Base-by-base conservation (phyloP, 2,888 invertebrate species). In the Stenodema calcarata region DNA sequence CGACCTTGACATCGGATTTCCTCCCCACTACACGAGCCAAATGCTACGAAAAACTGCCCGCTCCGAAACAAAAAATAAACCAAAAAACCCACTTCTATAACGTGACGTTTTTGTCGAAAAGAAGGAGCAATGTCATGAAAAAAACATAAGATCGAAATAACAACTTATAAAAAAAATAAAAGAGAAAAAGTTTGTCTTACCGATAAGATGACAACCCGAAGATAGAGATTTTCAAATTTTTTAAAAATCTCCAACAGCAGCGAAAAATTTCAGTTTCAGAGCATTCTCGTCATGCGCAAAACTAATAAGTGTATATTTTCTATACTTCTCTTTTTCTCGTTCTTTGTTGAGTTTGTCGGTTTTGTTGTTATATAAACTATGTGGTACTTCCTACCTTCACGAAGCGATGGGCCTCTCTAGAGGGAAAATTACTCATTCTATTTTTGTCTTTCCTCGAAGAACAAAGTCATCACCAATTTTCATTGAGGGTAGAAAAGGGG, bases 321-420 rank as follows among this genome's bases (percentile, higher is more conserved):
- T 18, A 3, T 44, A 14, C 7, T 78, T 30, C 4, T 78, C 23
- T 27, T 44, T 78, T 78, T 23, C 62, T 27, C 62, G 62, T 62
- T 62, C 62, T 62, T 62, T 62, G 62, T 54, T 18, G 54, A n/a
- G 16, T 35, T 30, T 76, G 12, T 76, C 18, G 41, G 6, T 41
- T 76, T 42, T 76, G 16, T 42, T 18, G 18, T 23, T 78, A 78
- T 78, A 44, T 44, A 62, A 23, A 62, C 18, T 73, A 78, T 76
- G 35, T 41, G 78, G 23, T 78, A 44, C 41, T 62, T 7, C 82
- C 82, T 82, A 82, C 82, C 82, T 82, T 82, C 82, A 82, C 69
- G 82, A 82, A 82, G 82, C 82, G 82, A 62, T 27, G 82, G 82
- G 41, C 69, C 44, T 78, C 62, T 62, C 62, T 62, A 23, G 18